These are phyloP conservation scores for Marmota flaviventris DNA, from an alignment of 2,113 vertebrate species.

Conservation along the genomic window DNA sequence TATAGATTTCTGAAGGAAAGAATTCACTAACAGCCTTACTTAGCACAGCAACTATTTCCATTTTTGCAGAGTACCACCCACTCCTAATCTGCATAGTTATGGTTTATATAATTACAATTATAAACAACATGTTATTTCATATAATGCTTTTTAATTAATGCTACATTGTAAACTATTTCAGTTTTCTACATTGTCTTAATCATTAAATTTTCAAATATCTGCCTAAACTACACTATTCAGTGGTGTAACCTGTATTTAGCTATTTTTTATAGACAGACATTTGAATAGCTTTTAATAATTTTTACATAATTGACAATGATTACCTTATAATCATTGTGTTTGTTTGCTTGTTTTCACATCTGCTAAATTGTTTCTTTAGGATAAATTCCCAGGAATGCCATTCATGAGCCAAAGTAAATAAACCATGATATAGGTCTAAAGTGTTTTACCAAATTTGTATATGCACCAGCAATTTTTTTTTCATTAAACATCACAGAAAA, in stretches of 20 bases:
- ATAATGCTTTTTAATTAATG: background rate
- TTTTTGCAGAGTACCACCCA: background rate
- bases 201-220: background rate
- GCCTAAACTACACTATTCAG: background rate
- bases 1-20: background rate
- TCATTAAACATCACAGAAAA: background rate
- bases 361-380: constrained; percentile 37
- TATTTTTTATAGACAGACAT: background rate
- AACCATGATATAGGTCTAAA: background rate
- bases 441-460: background rate
- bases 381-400: constrained; percentile 12
- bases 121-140: background rate
- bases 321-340: background rate
- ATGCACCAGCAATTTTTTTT: background rate
- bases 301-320: background rate
- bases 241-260: background rate
- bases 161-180: background rate
- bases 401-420: background rate
- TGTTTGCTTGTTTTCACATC: constrained; percentile 54
- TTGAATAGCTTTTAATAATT: background rate
- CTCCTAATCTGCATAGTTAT: background rate
- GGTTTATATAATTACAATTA: background rate
- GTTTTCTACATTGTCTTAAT: background rate
- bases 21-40: background rate
- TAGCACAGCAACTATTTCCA: background rate